Conservation (phyloP, 2,113 vertebrate genomes). For the Nyctibius bracteatus region DNA sequence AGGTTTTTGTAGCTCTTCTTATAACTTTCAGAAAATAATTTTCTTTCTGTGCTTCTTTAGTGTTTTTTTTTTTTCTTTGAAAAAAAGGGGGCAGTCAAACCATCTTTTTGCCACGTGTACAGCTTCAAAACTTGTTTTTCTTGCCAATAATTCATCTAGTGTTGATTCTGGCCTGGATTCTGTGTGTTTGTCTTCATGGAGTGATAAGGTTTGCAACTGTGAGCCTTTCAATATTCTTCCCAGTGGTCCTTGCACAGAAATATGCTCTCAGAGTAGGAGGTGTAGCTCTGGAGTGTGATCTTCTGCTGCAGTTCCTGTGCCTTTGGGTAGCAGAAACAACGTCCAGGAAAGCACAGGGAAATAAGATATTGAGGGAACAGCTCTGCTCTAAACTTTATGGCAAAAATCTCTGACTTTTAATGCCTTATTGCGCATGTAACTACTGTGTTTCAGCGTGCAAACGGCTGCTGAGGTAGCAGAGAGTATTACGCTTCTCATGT, state of each 20-base stretch:
- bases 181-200: neutral
- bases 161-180: constrained; percentile 3
- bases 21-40: neutral
- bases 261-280: neutral
- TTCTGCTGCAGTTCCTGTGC: neutral
- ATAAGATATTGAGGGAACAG: neutral
- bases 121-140: neutral
- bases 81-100: neutral
- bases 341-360: neutral
- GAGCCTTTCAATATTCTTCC: neutral
- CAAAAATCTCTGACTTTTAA: neutral
- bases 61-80: neutral
- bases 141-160: neutral
- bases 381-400: neutral
- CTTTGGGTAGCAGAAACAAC: neutral
- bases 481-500: neutral
- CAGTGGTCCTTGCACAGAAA: neutral
- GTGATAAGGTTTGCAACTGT: neutral
- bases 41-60: neutral
- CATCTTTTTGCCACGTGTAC: neutral
- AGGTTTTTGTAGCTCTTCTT: neutral
- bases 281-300: neutral
- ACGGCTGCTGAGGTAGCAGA: neutral
- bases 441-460: neutral
- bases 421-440: neutral